Percentiles rank a stretch among this genome's conserved stretches.
Conservation (phyloP, 2,888 invertebrate genomes). For the Troilus luridus region DNA sequence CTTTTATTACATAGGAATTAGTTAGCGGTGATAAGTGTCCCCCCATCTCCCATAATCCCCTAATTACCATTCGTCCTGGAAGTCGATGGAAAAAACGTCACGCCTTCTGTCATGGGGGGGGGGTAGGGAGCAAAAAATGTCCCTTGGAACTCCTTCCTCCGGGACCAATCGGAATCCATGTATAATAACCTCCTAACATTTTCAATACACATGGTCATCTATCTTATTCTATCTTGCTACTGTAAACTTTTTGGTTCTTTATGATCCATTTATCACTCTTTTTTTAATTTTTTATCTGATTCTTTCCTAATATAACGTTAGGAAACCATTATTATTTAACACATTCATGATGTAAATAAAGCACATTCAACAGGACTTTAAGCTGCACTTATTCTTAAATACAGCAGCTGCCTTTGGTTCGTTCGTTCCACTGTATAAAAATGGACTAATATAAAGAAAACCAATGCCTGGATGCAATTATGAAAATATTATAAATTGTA, state of each 20-base stretch:
- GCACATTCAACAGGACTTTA: background rate
- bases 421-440: too few species aligned
- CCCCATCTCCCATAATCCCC: background rate
- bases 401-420: too few species aligned
- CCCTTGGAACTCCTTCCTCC: background rate
- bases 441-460: background rate
- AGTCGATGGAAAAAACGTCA: background rate
- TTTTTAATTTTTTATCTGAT: background rate
- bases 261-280: background rate
- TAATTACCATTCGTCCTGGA: constrained; percentile 12
- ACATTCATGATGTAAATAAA: background rate
- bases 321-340: background rate
- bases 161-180: background rate
- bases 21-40: constrained; percentile 24
- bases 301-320: background rate
- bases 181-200: constrained; percentile 10
- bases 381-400: background rate
- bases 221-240: background rate
- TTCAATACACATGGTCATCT: background rate
- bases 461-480: too few species aligned
- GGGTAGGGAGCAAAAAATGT: constrained; percentile 2
- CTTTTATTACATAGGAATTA: constrained; percentile 18
- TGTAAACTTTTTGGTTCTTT: background rate
- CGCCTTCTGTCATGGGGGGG: background rate
- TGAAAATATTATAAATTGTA: too few species aligned